A percentile compares a stretch with the other conserved stretches of the same genome.
These are phyloP conservation scores for Benitochromis conjunctus DNA, from an alignment of 2,113 vertebrate genomes.

Conservation along the genomic window DNA sequence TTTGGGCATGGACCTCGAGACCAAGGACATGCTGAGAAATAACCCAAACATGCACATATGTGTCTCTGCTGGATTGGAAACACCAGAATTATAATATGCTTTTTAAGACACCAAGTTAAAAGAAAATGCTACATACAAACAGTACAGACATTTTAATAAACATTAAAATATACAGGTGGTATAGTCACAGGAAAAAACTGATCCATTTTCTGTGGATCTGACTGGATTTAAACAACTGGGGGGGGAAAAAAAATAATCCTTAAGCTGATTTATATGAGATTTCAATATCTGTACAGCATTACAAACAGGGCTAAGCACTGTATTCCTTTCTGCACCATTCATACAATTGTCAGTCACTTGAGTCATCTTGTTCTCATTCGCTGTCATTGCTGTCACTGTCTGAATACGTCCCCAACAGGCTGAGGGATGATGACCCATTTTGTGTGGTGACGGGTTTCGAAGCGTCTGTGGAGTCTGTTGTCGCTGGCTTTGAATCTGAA, in stretches of 20 bases:
- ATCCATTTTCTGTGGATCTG: background rate
- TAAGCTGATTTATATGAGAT: background rate
- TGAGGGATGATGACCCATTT: slow-evolving; percentile 73
- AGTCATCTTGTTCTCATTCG: slow-evolving; percentile 35
- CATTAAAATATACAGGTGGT: background rate
- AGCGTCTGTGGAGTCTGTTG: background rate
- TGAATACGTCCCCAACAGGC: slow-evolving; percentile 76
- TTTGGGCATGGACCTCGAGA: background rate
- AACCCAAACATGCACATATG: background rate
- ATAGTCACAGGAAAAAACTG: background rate
- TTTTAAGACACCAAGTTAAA: background rate
- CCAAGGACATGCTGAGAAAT: background rate
- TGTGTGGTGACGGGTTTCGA: background rate
- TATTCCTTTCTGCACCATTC: background rate
- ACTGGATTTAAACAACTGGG: background rate
- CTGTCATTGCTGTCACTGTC: slow-evolving; percentile 76
- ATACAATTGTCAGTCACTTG: slow-evolving; percentile 2
- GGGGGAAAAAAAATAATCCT: background rate
- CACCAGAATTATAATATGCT: background rate
- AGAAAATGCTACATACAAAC: background rate
- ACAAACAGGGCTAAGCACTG: background rate
- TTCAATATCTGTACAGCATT: background rate
- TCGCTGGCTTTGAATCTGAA: slow-evolving; percentile 35
- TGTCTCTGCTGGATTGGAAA: background rate
- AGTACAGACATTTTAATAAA: slow-evolving; percentile 18